Conservation (phyloP, 2,113 vertebrate genomes). For the Microtus pennsylvanicus region DNA sequence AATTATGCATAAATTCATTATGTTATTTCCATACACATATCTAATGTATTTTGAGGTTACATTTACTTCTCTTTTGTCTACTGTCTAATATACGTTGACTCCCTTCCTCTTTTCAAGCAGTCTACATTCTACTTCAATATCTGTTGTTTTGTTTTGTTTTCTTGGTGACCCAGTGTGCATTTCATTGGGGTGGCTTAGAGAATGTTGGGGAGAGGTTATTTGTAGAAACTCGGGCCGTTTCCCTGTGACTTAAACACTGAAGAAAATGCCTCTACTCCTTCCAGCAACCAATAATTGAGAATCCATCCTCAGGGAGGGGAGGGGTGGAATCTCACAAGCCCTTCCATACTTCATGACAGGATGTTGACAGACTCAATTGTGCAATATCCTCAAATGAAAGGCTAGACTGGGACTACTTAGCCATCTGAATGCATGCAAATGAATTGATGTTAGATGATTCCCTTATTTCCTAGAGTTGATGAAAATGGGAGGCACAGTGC, state of each 20-base stretch:
- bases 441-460: neutral
- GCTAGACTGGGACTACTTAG: neutral
- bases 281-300: neutral
- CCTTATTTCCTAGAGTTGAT: neutral
- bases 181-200: neutral
- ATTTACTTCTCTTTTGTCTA: neutral
- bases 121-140: neutral
- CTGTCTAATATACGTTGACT: neutral
- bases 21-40: neutral
- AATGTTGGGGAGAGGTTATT: neutral
- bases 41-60: neutral
- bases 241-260: neutral
- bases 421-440: constrained; percentile 39
- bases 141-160: neutral
- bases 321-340: too few species aligned
- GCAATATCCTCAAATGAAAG: neutral
- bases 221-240: neutral
- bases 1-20: neutral
- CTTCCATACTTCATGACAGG: neutral
- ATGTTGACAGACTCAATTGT: neutral
- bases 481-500: neutral
- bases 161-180: neutral
- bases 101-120: neutral
- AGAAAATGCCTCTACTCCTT: neutral
- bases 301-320: neutral